Percentiles rank a stretch among this genome's conserved stretches.
Conservation (phyloP, 2,113 vertebrate genomes). For the Dipodomys spectabilis region DNA sequence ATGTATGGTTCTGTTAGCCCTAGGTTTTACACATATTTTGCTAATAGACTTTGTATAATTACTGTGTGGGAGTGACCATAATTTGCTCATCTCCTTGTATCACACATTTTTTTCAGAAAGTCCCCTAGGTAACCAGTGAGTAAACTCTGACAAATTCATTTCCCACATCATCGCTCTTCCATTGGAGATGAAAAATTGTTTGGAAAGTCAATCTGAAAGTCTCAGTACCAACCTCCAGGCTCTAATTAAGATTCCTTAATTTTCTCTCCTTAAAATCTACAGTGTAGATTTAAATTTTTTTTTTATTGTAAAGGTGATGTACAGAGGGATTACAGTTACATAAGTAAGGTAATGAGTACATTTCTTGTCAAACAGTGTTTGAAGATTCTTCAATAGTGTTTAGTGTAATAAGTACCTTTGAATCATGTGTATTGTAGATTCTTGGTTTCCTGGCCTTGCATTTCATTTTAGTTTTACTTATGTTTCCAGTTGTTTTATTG, state of each 20-base stretch:
- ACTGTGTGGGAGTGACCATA: background rate
- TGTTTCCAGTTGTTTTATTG: background rate
- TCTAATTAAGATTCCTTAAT: slow-evolving; percentile 40
- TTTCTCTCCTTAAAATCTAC: background rate
- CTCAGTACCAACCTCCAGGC: background rate
- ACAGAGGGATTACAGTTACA: too few relatives aligned
- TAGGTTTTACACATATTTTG: background rate
- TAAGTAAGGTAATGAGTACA: too few relatives aligned
- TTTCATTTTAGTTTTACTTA: background rate
- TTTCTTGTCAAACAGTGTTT: too few relatives aligned
- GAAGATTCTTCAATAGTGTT: background rate
- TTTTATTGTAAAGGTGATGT: too few relatives aligned
- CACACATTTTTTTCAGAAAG: background rate
- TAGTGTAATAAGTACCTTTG: background rate
- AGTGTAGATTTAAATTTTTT: background rate
- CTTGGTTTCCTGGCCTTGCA: background rate
- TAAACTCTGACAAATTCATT: background rate
- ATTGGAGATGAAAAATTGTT: background rate
- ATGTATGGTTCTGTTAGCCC: background rate
- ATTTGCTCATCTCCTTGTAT: background rate
- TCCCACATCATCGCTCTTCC: background rate
- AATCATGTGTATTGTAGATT: background rate
- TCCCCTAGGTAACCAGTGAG: slow-evolving; percentile 10
- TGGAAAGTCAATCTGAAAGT: slow-evolving; percentile 10
- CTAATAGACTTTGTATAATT: slow-evolving; percentile 22